phyloP scores from a whole-genome alignment of 2,888 invertebrate species.

The Helicoverpa assulta region DNA sequence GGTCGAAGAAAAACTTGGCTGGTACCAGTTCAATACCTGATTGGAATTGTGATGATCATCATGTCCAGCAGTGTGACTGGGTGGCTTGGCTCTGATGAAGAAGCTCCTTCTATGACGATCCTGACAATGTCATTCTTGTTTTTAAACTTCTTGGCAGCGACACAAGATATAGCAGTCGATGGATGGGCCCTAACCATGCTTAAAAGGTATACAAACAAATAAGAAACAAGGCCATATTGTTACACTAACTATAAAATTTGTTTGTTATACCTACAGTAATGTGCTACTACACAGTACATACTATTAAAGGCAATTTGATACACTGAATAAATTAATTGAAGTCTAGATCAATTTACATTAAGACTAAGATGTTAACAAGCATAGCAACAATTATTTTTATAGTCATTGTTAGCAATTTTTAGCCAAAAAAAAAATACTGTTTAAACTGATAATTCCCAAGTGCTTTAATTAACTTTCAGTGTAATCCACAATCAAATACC shows the following conservation, averaged over 20 bases:
- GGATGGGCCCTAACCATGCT: constrained; percentile 99
- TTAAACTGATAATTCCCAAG: neutral
- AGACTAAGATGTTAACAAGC: neutral
- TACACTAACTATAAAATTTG: neutral
- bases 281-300: too few species aligned
- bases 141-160: constrained; percentile 98
- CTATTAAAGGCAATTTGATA: neutral
- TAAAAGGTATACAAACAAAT: constrained; percentile 91
- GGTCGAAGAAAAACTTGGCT: constrained; percentile 99
- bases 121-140: constrained; percentile 97
- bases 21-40: constrained; percentile 97
- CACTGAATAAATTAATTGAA: neutral
- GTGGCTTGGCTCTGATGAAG: constrained; percentile 93
- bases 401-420: neutral
- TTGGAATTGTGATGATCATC: constrained; percentile 96
- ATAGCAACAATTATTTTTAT: neutral
- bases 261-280: neutral
- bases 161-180: constrained; percentile 99
- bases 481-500: constrained; percentile 4
- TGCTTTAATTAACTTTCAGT: neutral
- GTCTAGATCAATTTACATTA: neutral
- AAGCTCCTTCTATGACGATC: constrained; percentile 92
- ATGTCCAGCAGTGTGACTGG: constrained; percentile 93
- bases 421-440: neutral
- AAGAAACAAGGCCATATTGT: neutral